Conservation (phyloP, 2,797 vertebrate genomes). For the Avahi laniger region DNA sequence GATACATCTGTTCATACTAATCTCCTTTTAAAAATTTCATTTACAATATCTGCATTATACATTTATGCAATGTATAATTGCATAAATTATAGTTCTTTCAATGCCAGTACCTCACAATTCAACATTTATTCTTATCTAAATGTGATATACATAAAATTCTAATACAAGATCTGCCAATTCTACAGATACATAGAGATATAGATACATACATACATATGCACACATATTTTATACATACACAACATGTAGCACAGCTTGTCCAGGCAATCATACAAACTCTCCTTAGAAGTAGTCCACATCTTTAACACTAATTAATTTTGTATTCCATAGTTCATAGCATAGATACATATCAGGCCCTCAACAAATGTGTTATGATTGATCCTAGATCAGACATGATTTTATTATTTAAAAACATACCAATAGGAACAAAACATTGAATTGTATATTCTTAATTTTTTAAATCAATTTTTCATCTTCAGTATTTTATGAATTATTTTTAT, state of each 20-base stretch:
- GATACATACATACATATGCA: not conserved
- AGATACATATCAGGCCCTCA: not conserved
- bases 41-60: not conserved
- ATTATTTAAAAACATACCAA: constrained; percentile 24
- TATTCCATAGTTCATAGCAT: not conserved
- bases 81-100: not conserved
- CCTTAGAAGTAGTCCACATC: not conserved
- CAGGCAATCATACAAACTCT: not conserved
- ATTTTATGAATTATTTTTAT: constrained; percentile 60
- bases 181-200: not conserved
- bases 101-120: not conserved
- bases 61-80: not conserved
- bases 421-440: not conserved
- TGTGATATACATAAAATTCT: not conserved
- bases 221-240: not conserved
- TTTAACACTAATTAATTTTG: constrained; percentile 8
- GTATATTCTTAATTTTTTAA: constrained; percentile 62
- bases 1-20: not conserved
- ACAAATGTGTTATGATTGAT: not conserved
- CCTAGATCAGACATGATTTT: not conserved
- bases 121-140: not conserved
- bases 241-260: not conserved
- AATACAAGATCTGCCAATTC: not conserved
- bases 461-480: constrained; percentile 46
- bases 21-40: not conserved